Base-by-base conservation (phyloP, 1,140 invertebrate species). In the Drosophila athabasca region DNA sequence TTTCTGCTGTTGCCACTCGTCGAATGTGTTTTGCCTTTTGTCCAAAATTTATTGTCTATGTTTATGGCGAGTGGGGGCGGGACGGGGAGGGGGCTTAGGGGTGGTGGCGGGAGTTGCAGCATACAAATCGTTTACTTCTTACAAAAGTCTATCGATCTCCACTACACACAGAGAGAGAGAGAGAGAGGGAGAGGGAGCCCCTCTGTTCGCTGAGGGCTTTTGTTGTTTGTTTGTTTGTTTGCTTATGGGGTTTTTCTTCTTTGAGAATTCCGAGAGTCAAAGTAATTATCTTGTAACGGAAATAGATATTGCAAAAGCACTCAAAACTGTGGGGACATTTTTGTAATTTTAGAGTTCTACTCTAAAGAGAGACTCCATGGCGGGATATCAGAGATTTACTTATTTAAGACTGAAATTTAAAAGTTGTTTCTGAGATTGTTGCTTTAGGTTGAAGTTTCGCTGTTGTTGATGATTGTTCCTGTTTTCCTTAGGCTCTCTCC, bases 41-140 rank as follows among this genome's bases (percentile, higher is more conserved):
- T 83, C 65, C 74, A 62, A 82, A 82, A 82, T 82, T 82, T 82
- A 82, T 83, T 83, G 79, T 82, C 79, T 83, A 78, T 82, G 69
- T 71, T 64, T 52, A 52, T 49, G 51, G 58, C 43, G 17, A 51
- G n/a, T 9, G 22, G 9, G 2, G 31, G 22, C 3, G 6, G 15
- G 43, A n/a, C n/a, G 17, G 17, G 0, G 17, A 1, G 17, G 17
- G 17, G 0, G 43, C 22, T n/a, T n/a, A n/a, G 2, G 22, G 8
- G 55, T 19, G 48, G 66, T 61, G 31, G 43, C 39, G 54, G 73
- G 79, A 64, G 59, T 39, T 61, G 65, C 70, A 64, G 70, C 62
- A 71, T 64, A 81, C 77, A 80, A 66, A 81, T 77, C 75, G 79
- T 49, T 61, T 66, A 46, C 58, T 51, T 58, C 60, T 39, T 49